Base-by-base conservation (phyloP, 1,140 invertebrate species). In the Ptiloglossa arizonensis region DNA sequence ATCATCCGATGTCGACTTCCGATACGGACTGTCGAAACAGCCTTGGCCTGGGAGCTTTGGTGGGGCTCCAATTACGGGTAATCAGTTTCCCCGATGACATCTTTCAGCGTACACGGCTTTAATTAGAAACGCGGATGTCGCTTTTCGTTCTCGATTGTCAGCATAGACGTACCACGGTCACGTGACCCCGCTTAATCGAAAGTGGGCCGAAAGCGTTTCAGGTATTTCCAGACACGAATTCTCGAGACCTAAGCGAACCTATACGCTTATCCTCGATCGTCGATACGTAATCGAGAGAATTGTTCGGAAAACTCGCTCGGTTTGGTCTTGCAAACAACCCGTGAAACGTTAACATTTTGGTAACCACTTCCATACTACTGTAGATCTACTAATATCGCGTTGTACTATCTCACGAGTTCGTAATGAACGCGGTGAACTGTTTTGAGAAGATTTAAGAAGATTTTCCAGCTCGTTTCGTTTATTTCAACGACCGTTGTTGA, bases 41-140 rank as follows among this genome's bases (percentile, higher is more conserved):
- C 62, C 52, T 44, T 17, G 22, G 59, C 44, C 71, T 32, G 29
- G 24, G 22, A 24, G 52, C 52, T 29, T 60, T 27, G 57, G 64
- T 70, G 73, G 32, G 74, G 69, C 29, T 50, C 79, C 81, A 87
- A 84, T 84, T 86, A 86, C 69, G 57, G 72, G 46, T 86, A 82
- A 86, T 86, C 86, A 86, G 83, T 86, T 82, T 71, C 79, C 24
- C 38, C 82, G 79, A 77, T 75, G 83, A 81, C 73, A 75, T 86
- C 82, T 84, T 84, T 74, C 60, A 81, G 62, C 75, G 59, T 73
- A 68, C 86, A 82, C 56, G 64, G 82, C 44, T 86, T 84, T 87
- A 87, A 87, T 87, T 80, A 84, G 75, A 77, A 57, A 6, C 72
- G 35, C 66, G 70, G 75, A 85, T 67, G 75, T 52, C 72, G 72